Evolutionary conservation across 2,113 vertebrate genomes (phyloP), one percentile per base, ranked within the genome.

Genomic region (Rhizomys pruinosus): DNA sequence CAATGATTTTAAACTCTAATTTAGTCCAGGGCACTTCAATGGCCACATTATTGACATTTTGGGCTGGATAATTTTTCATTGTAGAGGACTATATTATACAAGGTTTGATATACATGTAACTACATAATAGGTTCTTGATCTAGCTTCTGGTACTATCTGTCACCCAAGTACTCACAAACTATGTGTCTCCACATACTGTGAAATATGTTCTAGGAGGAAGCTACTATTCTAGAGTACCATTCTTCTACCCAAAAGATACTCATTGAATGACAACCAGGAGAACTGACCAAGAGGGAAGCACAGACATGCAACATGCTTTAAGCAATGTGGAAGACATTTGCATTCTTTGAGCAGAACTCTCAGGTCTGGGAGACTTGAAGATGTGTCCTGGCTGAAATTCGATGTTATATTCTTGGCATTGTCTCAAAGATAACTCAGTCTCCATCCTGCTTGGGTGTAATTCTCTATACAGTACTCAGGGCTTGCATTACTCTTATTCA

Each of bases 1-100:
- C 25, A 69, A 57, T 76, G 74, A 37, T 78, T 87, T 63, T 94
- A 85, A 91, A 72, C 4, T 93, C 78, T 84, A 84, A 27, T 68
- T 73, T 55, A 37, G 15, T 37, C 3, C 7, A 76, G 10, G 4
- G 13, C 59, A 91, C 66, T 78, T 76, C 34, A 29, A 12, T 1
- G 55, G 7, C 13, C 32, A 37, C 84, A n/a, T 16, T 63, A 8
- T 15, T 90, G 52, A 68, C n/a, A 32, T 79, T 87, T 44, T 34
- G 47, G 64, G 42, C 20, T 79, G 29, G 44, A 37, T 52, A 71
- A 69, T 22, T 88, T 9, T 90, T 7, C 42, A 23, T 16, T 55
- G n/a, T 63, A 27, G 29, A 23, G 15, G 63, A 23, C 4, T 52
- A 15, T n/a, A 23, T 5, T 72, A 12, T 63, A 5, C n/a, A 44